Evolutionary conservation across 2,888 invertebrate species (phyloP), one percentile per base, ranked within the genome.

Genomic region (Linnaemya tessellans): DNA sequence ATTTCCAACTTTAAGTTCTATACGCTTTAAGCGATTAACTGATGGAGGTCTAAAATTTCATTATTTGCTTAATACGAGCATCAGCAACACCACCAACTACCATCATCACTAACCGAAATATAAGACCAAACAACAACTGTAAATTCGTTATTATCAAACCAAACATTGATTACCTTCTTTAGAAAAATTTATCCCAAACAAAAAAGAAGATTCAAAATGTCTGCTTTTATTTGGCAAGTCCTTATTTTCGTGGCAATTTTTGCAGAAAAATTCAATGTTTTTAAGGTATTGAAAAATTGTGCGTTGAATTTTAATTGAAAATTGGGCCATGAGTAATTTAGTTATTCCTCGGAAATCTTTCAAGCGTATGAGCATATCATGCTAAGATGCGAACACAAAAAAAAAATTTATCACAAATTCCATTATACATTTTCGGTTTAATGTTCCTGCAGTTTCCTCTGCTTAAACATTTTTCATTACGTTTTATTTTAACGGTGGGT

Each of bases 41-140:
- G 88, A 88, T 88, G 87, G 86, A 85, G 88, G 88, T 89, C 88
- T 89, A 88, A 89, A 88, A 87, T 89, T 89, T 89, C 89, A 89
- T 89, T 88, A 89, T 88, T 89, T 89, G 88, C 87, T 87, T 87
- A 87, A 88, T 86, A 86, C 74, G 38, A 74, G 35, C 73, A 60
- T 25, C 67, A 77, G 51, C 75, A 78, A 80, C 71, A 79, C 49
- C 68, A 82, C 58, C 74, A 86, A 65, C 84, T 64, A 60, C 78
- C 20, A 60, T 65, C 64, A 41, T 64, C 56, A 78, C 67, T 51
- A 56, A 56, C 67, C 60, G 74, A 74, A 81, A 74, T 68, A 70
- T 64, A 68, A 65, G 43, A 43, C 25, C 38, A 70, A 56, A 81
- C 68, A 51, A 79, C 85, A 82, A 82, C 82, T 62, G 79, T 75